Evolutionary conservation across 2,888 invertebrate genomes (phyloP).

Genomic region (Tetanocera ferruginea): DNA sequence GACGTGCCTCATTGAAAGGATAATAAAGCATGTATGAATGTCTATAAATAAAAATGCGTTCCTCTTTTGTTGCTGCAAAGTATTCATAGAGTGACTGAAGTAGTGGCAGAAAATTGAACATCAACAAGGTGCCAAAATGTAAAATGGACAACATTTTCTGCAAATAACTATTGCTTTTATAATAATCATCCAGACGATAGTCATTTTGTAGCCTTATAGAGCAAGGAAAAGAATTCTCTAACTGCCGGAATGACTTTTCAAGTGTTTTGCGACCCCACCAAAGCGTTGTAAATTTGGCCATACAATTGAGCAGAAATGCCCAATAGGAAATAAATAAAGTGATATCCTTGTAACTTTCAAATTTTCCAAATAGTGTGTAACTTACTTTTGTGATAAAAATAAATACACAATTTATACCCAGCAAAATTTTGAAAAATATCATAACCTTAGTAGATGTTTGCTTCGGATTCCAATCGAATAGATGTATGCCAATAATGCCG

Average conservation of each 20-base stretch:
- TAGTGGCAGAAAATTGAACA: slow-evolving; percentile 50
- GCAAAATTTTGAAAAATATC: background rate
- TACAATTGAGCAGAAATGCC: slow-evolving; percentile 36
- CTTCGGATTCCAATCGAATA: slow-evolving; percentile 30
- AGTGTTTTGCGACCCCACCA: slow-evolving; percentile 39
- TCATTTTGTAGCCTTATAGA: slow-evolving; percentile 29
- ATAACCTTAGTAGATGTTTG: background rate
- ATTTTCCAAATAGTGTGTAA: background rate
- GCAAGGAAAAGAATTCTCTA: slow-evolving; percentile 46
- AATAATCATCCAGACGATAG: slow-evolving; percentile 44
- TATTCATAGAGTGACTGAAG: slow-evolving; percentile 47
- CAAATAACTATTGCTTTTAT: slow-evolving; percentile 34
- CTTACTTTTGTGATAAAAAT: background rate
- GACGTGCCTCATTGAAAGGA: slow-evolving; percentile 35
- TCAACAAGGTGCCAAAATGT: slow-evolving; percentile 44
- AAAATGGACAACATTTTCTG: slow-evolving; percentile 43
- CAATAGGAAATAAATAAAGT: slow-evolving; percentile 38
- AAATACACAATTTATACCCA: background rate
- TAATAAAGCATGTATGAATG: slow-evolving; percentile 50
- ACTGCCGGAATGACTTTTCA: slow-evolving; percentile 31
- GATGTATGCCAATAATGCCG: slow-evolving; percentile 30
- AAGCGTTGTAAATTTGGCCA: slow-evolving; percentile 36
- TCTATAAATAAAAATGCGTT: slow-evolving; percentile 32
- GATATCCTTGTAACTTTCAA: slow-evolving; percentile 28
- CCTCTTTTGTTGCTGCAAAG: slow-evolving; percentile 13